Evolutionary conservation across 2,113 vertebrate species (phyloP).

Genomic region (cattle (Bos taurus)): DNA sequence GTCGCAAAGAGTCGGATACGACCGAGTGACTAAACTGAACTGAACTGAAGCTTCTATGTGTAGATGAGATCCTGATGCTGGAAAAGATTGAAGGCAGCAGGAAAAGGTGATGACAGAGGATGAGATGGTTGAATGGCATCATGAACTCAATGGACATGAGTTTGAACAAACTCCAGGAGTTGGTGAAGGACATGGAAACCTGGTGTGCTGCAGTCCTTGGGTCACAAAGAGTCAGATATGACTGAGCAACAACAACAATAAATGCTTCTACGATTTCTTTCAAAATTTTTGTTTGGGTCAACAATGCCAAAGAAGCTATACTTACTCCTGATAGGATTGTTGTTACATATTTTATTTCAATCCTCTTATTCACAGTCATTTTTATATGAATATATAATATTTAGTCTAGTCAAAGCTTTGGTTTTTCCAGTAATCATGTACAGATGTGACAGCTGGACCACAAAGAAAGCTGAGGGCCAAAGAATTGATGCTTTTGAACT

Average conservation of each 20-base stretch:
- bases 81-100: too few relatives aligned
- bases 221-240: too few relatives aligned
- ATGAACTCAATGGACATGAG: too few relatives aligned
- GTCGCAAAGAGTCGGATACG: too few relatives aligned
- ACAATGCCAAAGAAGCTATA: neutral
- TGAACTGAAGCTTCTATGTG: neutral
- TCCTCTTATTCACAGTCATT: neutral
- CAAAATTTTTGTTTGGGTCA: neutral
- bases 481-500: neutral
- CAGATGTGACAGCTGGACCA: neutral
- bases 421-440: neutral
- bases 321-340: neutral
- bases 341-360: neutral
- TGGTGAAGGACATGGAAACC: too few relatives aligned
- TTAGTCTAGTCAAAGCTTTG: neutral
- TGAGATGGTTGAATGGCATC: too few relatives aligned
- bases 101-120: too few relatives aligned
- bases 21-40: too few relatives aligned
- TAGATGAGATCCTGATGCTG: too few relatives aligned
- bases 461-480: neutral
- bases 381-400: neutral
- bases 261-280: neutral
- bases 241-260: too few relatives aligned
- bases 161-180: too few relatives aligned
- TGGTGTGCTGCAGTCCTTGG: too few relatives aligned